Evolutionary conservation across 2,113 vertebrate species (phyloP), one percentile per base, ranked within the genome.

Genomic region (Nannospalax galili): DNA sequence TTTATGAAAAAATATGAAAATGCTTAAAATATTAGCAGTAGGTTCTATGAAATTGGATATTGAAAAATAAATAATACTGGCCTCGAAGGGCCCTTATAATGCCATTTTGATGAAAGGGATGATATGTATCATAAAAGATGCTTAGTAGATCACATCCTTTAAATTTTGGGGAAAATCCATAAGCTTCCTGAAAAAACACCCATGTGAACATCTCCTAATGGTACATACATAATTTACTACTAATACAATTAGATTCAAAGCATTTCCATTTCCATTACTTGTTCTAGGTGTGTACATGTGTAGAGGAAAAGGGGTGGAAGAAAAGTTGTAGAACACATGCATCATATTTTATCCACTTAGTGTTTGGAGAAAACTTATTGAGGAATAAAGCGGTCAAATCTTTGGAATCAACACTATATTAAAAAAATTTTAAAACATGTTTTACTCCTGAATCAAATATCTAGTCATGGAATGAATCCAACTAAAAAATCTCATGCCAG

Each of bases 161-260:
- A 88, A 94, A 62, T 8, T 81, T 79, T 94, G 84, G 24, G 95
- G 80, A 89, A 95, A 92, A 92, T 35, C 17, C 73, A 26, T 45
- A 97, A 67, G 30, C 30, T 75, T 94, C 48, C 73, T 84, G 35
- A 81, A 85, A 95, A 93, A 32, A 62, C 8, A 93, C 4, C 7
- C 56, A 5, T 58, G 67, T 86, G 28, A 92, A 92, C 17, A 60
- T 69, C 37, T 93, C 74, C 82, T 93, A 64, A 84, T 73, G 37
- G 16, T 92, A n/a, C 28, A 82, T 74, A 28, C 17, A 64, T 89
- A 86, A 94, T 93, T 75, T 86, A 87, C 77, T 70, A 81, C 58
- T 64, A 79, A 62, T 20, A 65, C 28, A 92, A 77, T 89, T 52
- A 91, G 35, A 17, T 74, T 92, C 88, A 93, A 88, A 81, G 40